Evolutionary conservation across 1,140 invertebrate species (phyloP), one percentile per base, ranked within the genome.

Genomic region (Anastrepha ludens): DNA sequence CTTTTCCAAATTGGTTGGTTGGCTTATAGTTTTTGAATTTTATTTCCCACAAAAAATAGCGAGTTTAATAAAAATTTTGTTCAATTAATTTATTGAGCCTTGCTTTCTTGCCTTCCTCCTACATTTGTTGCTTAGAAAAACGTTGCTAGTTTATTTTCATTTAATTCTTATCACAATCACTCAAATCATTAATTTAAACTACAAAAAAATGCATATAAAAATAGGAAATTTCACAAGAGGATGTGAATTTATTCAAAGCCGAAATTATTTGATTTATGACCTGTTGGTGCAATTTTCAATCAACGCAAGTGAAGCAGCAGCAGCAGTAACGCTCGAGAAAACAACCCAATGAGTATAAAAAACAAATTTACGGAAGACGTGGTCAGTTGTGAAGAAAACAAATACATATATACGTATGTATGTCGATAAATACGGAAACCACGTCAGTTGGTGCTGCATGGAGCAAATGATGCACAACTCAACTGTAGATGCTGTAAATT

Each of bases 161-260:
- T 67, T 17, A 81, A 55, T 81, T 55, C 74, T 55, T 81, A 55
- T 55, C 67, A 13, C 74, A 81, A 47, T 74, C 67, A 17, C 41
- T 74, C 47, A 74, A 74, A 74, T 74, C 67, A 47, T 4, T 15
- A 47, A 17, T 74, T 74, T 74, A 29, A 29, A 29, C 29, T 29
- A 44, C 6, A 41, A 50, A n/a, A 47, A 41, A 15, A 1, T 44
- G 17, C n/a, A 74, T 55, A 81, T 81, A 81, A 81, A 81, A 55
- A 11, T 41, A 20, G 8, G 20, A 50, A 55, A 81, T 81, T 81
- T 81, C 74, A 81, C 74, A 81, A 81, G 17, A 81, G 74, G 74
- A 81, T 81, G 74, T 55, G 74, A 81, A 81, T 81, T 81, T 55
- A 81, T 81, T 81, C 74, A 81, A 81, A 81, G 44, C 20, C 74